Percentiles rank a stretch among this genome's conserved stretches.
Evolutionary conservation across 2,888 invertebrate genomes (phyloP).

Genomic region (Aphidoletes aphidimyza): DNA sequence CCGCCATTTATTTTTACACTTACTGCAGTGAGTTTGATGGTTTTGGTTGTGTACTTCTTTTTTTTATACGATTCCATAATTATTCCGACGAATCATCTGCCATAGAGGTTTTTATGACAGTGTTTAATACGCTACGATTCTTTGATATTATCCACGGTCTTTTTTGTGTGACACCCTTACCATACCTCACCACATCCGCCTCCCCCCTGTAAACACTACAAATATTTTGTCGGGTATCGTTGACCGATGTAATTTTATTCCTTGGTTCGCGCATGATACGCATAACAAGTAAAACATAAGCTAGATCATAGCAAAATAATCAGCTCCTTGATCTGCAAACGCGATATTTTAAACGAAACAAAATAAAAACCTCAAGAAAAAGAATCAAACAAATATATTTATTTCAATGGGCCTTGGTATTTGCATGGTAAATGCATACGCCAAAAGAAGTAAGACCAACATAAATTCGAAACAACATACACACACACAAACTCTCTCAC

Average conservation of each 20-base stretch:
- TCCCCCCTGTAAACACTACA: background rate
- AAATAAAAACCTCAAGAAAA: no score
- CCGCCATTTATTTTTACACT: constrained; percentile 42
- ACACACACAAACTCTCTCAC: background rate
- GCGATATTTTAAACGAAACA: no score
- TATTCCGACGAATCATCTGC: constrained; percentile 46
- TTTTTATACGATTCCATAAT: constrained; percentile 28
- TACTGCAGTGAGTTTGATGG: constrained; percentile 37
- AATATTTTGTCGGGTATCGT: background rate
- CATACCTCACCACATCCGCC: background rate
- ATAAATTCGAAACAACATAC: background rate
- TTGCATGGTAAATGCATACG: background rate
- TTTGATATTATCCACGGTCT: background rate
- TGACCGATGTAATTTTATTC: no score
- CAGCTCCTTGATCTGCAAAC: constrained; percentile 3
- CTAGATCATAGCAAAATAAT: constrained; percentile 24
- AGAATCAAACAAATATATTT: no score
- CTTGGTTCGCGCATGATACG: no score
- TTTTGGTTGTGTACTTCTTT: background rate
- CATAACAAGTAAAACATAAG: no score
- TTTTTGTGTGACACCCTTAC: background rate
- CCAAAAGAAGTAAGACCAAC: background rate
- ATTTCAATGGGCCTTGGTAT: constrained; percentile 4
- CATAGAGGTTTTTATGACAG: constrained; percentile 2
- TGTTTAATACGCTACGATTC: constrained; percentile 36